These are phyloP conservation scores for Gymnocephalus cernua DNA, from an alignment of 2,113 vertebrate genomes.

Conservation along the genomic window DNA sequence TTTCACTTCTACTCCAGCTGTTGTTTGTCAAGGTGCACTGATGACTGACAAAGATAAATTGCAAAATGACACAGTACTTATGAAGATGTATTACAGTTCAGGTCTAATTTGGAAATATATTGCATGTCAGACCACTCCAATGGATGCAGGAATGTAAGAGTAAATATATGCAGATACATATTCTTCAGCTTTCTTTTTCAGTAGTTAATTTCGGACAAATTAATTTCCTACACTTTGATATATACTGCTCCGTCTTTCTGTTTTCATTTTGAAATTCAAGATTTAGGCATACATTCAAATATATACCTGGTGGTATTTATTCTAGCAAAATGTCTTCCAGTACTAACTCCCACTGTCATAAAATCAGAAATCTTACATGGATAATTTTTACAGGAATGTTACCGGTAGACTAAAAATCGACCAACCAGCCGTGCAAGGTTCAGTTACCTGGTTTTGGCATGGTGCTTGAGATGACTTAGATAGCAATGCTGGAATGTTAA, in stretches of 20 bases:
- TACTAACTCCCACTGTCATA: not conserved
- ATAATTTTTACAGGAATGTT: not conserved
- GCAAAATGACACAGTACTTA: not conserved
- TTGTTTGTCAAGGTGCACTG: conserved; percentile 26
- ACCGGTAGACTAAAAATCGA: not conserved
- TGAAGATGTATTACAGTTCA: not conserved
- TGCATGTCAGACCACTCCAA: not conserved
- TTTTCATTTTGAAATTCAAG: not conserved
- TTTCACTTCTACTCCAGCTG: conserved; percentile 15
- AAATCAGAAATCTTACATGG: not conserved
- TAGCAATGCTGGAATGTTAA: not conserved
- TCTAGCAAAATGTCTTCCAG: not conserved
- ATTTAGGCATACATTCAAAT: not conserved
- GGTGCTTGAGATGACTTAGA: not conserved
- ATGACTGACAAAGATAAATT: conserved; percentile 23
- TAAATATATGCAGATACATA: not conserved
- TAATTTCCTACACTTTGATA: not conserved
- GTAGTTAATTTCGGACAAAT: not conserved
- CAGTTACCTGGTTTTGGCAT: not conserved
- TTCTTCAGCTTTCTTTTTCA: not conserved
- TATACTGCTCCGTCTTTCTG: not conserved
- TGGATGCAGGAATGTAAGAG: not conserved
- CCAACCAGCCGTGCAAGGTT: not conserved
- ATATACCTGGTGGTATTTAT: not conserved
- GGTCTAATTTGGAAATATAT: not conserved